Percentiles rank a stretch among this genome's conserved stretches.
Evolutionary conservation across 1,140 invertebrate genomes (phyloP).

Genomic region (Hyphantria cunea): DNA sequence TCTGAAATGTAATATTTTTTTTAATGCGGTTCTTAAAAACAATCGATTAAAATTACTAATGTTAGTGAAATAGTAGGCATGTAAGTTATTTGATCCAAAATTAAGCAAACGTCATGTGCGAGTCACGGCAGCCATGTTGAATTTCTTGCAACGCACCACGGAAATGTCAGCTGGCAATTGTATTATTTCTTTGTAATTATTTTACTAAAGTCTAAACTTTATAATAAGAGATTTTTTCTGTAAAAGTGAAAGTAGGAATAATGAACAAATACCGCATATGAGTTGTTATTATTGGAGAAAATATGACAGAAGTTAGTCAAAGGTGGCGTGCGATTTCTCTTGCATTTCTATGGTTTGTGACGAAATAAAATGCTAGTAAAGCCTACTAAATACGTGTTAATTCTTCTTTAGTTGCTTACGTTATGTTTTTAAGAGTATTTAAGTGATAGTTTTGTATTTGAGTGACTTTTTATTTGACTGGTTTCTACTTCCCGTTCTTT

Average conservation of each 20-base stretch:
- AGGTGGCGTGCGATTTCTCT: conserved; percentile 78
- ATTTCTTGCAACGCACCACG: conserved; percentile 77
- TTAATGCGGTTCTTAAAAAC: conserved; percentile 4
- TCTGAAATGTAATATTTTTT: too few species aligned
- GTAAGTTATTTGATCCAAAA: conserved; percentile 35
- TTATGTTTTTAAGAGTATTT: conserved; percentile 62
- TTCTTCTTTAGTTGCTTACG: conserved; percentile 62
- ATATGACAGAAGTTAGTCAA: conserved; percentile 74
- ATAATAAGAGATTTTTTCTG: conserved; percentile 50
- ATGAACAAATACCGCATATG: conserved; percentile 40
- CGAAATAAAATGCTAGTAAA: conserved; percentile 72
- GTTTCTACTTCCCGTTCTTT: conserved; percentile 41
- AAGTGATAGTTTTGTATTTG: conserved; percentile 51
- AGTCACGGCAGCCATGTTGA: conserved; percentile 80
- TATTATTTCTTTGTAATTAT: conserved; percentile 72
- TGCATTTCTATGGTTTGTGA: conserved; percentile 80
- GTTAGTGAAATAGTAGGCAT: not conserved
- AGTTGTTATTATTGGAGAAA: conserved; percentile 60
- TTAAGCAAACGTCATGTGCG: conserved; percentile 64
- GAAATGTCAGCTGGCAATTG: conserved; percentile 81
- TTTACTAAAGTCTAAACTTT: conserved; percentile 65
- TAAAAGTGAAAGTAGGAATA: conserved; percentile 44
- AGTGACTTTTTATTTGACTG: conserved; percentile 48
- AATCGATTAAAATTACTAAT: too few species aligned
- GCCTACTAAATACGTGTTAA: conserved; percentile 59